Evolutionary conservation across 2,888 invertebrate species (phyloP), one percentile per base, ranked within the genome.

Genomic region (Apamea sordens): DNA sequence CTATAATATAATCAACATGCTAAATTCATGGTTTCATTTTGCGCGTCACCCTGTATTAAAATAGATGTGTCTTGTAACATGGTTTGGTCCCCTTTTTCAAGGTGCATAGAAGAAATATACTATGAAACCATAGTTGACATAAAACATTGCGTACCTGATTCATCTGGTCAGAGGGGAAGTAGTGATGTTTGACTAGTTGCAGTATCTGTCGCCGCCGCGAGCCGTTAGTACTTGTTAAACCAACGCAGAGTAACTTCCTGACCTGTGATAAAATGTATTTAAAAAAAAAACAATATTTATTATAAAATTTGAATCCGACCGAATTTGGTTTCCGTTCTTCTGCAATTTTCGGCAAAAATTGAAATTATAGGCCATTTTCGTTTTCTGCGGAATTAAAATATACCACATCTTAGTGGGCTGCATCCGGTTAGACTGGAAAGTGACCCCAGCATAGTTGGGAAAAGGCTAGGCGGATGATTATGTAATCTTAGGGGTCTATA

Each of bases 131-230:
- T 2, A 36, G 5, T 36, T 36, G 18, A n/a, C 4, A 59, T 41
- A 13, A 71, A 2, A 59, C 18, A 24, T 53, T 1, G 21, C n/a
- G 44, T 92, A 95, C 95, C 95, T 95, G 94, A 78, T 94, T 95
- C 94, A 97, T 95, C 79, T 95, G 96, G 74, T 97, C 96, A 0
- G 94, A 92, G 0, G 97, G 97, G 84, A 97, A 97, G 87, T 95
- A 95, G 71, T 96, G 96, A 78, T 97, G 97, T 87, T 97, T 97
- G 83, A 97, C 92, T 0, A 97, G 91, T 68, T 95, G 95, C 67
- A 97, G 85, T 69, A 96, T 94, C 80, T 96, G 96, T 77, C 93
- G 89, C 4, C 97, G 90, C 7, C 95, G 90, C 5, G 85, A 50
- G 0, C 93, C 94, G 64, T 94, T 95, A 50, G 86, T 92, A 73